phyloP scores from a whole-genome alignment of 2,888 invertebrate genomes.

The Orthosia incerta region DNA sequence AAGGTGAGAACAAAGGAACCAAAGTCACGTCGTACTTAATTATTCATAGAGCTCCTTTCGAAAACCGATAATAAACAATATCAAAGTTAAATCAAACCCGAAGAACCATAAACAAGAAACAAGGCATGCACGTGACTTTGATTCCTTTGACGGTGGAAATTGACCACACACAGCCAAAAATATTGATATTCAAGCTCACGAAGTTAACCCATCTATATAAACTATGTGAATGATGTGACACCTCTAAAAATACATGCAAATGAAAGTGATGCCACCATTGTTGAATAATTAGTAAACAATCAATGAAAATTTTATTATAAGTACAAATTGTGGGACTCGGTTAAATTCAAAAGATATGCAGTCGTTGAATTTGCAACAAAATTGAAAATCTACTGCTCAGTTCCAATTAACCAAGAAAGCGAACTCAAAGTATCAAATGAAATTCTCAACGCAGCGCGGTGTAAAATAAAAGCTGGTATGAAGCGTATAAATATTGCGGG shows the following conservation, averaged over 20 bases:
- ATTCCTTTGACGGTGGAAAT: constrained; percentile 65
- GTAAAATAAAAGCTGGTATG: constrained; percentile 67
- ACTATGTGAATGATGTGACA: constrained; percentile 30
- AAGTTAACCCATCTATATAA: constrained; percentile 48
- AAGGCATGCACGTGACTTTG: constrained; percentile 65
- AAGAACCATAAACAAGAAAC: constrained; percentile 65
- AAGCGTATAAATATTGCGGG: constrained; percentile 67
- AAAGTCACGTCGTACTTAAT: constrained; percentile 70
- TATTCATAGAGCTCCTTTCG: constrained; percentile 70
- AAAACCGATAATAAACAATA: constrained; percentile 76
- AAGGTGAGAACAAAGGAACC: constrained; percentile 62
- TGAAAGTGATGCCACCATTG: constrained; percentile 27
- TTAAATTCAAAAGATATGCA: constrained; percentile 9
- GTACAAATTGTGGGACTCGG: constrained; percentile 6
- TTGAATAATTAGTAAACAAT: constrained; percentile 23
- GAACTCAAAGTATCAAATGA: constrained; percentile 61
- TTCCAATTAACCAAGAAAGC: constrained; percentile 65
- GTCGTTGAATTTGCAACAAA: constrained; percentile 19
- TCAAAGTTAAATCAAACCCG: constrained; percentile 71
- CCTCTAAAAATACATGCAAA: constrained; percentile 45
- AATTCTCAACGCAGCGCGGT: constrained; percentile 61
- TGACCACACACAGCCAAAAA: constrained; percentile 66
- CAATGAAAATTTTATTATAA: constrained; percentile 22
- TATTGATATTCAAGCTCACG: constrained; percentile 59
- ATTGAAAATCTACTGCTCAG: constrained; percentile 16